Base-by-base conservation (phyloP, 2,888 invertebrate genomes). In the Melanostoma scalare region DNA sequence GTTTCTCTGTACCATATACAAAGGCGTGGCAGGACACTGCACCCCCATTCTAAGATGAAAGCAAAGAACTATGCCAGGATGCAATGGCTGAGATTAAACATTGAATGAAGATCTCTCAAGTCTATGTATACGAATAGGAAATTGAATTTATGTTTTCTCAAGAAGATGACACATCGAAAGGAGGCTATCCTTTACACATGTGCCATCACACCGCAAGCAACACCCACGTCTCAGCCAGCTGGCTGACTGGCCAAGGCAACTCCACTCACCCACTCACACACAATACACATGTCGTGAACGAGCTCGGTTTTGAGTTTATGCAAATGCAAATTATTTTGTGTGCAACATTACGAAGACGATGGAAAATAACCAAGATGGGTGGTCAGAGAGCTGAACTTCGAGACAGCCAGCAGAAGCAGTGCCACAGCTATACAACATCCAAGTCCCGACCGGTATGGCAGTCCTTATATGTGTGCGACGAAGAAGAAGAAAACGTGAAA, bases 71-170 rank as follows among this genome's bases (percentile, higher is more conserved):
- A 9, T 50, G 63, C 75, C 61, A 68, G 85, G 61, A 63, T 72
- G 63, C 80, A 65, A 72, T 72, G 56, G 68, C 71, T 68, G 67
- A 72, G 71, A 80, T 85, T 80, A 85, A 80, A 80, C 85, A 53
- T 68, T 80, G 85, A 80, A 80, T 85, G 75, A 85, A 85, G 85
- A 80, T 80, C 85, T 85, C 61, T 80, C 80, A 79, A 72, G 75
- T 80, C 65, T 76, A 72, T 80, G 61, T 85, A 31, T 52, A 72
- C 75, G 80, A 85, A 85, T 79, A 75, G 80, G 85, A 80, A 85
- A 85, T 85, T 80, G 75, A 85, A 85, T 85, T 85, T 85, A 85
- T 85, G 80, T 72, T 84, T 79, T 84, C 79, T 76, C 72, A 85
- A 85, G 85, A 85, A 85, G 42, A 85, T 80, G 85, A 85, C 85